Percentiles rank a stretch among this genome's conserved stretches.
Conservation (phyloP, 2,113 vertebrate genomes). For the Piaya cayana region DNA sequence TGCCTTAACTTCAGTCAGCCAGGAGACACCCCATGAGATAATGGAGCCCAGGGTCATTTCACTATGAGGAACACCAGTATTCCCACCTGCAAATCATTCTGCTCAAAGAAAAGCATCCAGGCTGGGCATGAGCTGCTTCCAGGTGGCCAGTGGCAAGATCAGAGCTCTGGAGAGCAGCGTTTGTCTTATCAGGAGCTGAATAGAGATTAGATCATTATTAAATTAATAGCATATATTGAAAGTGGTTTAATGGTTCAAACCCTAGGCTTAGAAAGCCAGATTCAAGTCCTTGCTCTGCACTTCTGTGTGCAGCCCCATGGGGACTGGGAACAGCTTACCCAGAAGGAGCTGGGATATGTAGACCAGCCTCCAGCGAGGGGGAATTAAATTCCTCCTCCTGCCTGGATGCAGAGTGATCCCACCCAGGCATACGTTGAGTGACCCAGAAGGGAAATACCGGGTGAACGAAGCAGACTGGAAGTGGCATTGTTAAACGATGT, state of each 20-base stretch:
- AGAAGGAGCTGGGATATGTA: not conserved
- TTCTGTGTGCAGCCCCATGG: not conserved
- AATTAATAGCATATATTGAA: not conserved
- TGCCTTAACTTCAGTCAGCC: rapidly evolving
- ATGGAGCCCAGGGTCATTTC: not conserved
- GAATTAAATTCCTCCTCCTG: not conserved
- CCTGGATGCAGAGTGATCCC: rapidly evolving
- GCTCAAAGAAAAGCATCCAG: not conserved
- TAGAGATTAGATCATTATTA: not conserved
- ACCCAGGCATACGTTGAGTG: rapidly evolving
- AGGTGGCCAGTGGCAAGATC: not conserved
- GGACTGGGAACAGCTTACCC: not conserved
- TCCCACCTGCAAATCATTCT: not conserved
- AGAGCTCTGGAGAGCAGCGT: not conserved
- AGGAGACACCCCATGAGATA: not conserved
- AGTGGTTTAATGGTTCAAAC: not conserved
- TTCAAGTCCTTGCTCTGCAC: not conserved
- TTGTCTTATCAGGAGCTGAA: not conserved
- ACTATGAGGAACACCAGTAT: rapidly evolving
- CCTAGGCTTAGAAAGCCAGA: not conserved
- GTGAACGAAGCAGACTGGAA: not conserved
- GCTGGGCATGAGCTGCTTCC: not conserved
- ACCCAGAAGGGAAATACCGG: not conserved
- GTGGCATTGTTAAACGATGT: not conserved
- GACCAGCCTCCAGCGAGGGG: rapidly evolving